These are phyloP conservation scores for Ophiodon elongatus DNA, from an alignment of 2,113 vertebrate species.

Conservation along the genomic window DNA sequence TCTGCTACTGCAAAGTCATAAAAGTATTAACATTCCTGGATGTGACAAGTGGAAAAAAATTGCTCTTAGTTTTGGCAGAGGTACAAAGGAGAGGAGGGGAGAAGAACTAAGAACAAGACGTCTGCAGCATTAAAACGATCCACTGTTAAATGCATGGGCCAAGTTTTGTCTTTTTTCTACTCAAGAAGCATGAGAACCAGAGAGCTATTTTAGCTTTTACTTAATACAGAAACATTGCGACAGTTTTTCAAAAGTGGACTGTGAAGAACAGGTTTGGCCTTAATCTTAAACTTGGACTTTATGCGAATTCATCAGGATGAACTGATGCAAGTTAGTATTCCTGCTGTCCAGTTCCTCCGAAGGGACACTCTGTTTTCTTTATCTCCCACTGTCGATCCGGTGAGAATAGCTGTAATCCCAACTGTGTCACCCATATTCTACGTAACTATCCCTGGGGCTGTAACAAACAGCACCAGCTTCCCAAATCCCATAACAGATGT, in stretches of 20 bases:
- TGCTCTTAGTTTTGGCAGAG: constrained; percentile 36
- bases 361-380: constrained; percentile 38
- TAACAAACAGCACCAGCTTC: constrained; percentile 49
- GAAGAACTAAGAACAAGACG: constrained; percentile 32
- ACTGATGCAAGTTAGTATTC: constrained; percentile 37
- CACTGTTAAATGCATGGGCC: constrained; percentile 26
- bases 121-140: constrained; percentile 33
- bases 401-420: constrained; percentile 60
- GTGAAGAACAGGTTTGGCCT: constrained; percentile 31
- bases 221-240: constrained; percentile 35
- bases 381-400: constrained; percentile 57
- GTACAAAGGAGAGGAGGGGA: constrained; percentile 22
- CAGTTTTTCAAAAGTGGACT: constrained; percentile 42
- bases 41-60: constrained; percentile 39
- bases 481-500: constrained; percentile 61
- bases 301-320: constrained; percentile 34
- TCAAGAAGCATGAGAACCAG: background rate
- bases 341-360: constrained; percentile 6
- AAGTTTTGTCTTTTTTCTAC: constrained; percentile 22
- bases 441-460: constrained; percentile 56
- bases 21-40: constrained; percentile 59
- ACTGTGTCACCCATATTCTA: constrained; percentile 58
- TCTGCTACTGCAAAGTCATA: constrained; percentile 58
- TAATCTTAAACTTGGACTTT: constrained; percentile 53
- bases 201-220: constrained; percentile 21